Base-by-base conservation (phyloP, 2,797 vertebrate genomes). In the Poeciliopsis infans region DNA sequence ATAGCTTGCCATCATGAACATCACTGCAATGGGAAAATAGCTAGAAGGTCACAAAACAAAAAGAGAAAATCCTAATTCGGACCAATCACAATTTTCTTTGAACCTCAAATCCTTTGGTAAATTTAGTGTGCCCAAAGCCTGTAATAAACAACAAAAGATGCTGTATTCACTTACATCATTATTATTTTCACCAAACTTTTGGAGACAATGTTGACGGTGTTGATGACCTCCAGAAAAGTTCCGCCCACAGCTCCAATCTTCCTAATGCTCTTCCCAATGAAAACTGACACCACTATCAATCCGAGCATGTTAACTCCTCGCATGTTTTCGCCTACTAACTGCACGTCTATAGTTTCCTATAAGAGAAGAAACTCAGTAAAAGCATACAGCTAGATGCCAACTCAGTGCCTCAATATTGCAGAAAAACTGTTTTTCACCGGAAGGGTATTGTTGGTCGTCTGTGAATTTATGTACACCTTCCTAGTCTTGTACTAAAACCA, bases 391-490 rank as follows among this genome's bases (percentile, higher is more conserved):
- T 61, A n/a, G 13, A 61, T 61, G 25, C 28, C 57, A 61, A 3
- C 15, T 33, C 7, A 33, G 57, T 33, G 28, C 57, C 31, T 61
- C 15, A 61, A 5, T 33, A 33, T 16, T 15, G 25, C 13, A 15
- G 57, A 7, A 61, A 61, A 61, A 61, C 7, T 33, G 2, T 61
- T 8, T 33, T 4, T n/a, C 6, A 61, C 28, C 57, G 2, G 12
- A 15, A 7, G 0, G 6, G 57, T 61, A 3, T 4, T 4, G 11
- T 13, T 61, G 12, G 8, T 15, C 57, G 0, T 0, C 1, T 3
- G 0, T n/a, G 25, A 0, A 33, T 33, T 3, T 15, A 7, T 0
- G 0, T 2, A 7, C 28, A 61, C 28, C 28, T 61, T 61, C 57
- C 5, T 15, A 61, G 57, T 61, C 57, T 61, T 61, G 28, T 31